Conservation (phyloP, 2,113 vertebrate species). For the Boulengeromyrus knoepffleri region DNA sequence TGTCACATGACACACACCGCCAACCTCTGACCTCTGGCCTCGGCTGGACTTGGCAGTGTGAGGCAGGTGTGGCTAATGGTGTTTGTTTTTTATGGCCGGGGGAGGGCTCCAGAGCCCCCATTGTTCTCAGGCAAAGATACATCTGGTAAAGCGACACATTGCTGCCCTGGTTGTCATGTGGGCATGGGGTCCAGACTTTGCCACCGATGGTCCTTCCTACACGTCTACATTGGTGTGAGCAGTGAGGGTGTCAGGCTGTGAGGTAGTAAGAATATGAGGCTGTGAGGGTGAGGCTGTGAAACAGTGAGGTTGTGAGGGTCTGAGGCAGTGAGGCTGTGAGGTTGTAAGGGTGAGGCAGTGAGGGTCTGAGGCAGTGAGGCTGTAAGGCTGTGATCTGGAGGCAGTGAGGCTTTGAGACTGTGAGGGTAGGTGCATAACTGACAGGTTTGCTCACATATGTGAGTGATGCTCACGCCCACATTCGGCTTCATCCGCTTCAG, state of each 20-base stretch:
- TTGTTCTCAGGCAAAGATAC: background rate
- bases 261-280: background rate
- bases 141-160: background rate
- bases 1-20: background rate
- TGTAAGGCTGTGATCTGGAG: background rate
- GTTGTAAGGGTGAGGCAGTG: background rate
- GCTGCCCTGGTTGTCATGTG: background rate
- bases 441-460: background rate
- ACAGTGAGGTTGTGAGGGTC: background rate
- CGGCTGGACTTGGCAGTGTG: background rate
- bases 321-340: background rate
- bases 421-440: background rate
- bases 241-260: background rate
- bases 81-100: slow-evolving; percentile 6
- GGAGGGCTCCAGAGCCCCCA: background rate
- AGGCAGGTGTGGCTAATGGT: background rate
- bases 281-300: background rate
- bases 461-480: background rate
- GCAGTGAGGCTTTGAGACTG: background rate
- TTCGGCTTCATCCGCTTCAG: background rate
- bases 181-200: background rate
- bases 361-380: background rate
- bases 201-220: background rate
- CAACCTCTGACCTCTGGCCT: background rate
- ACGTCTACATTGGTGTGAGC: background rate